Conservation (phyloP, 2,888 invertebrate genomes). For the Tachina lurida region DNA sequence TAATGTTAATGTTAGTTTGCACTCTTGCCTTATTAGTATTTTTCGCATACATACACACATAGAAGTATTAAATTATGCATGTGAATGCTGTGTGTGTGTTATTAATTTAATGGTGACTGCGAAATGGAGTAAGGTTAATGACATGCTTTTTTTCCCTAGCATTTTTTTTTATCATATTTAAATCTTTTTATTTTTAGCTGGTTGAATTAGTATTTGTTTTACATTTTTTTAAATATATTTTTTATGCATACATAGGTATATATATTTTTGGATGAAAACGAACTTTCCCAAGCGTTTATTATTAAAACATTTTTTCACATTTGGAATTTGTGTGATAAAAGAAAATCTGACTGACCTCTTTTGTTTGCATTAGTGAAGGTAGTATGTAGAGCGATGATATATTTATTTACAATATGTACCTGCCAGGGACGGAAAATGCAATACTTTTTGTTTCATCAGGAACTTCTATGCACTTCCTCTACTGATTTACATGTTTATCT, state of each 20-base stretch:
- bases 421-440: too few relatives aligned
- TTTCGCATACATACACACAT: slow-evolving; percentile 38
- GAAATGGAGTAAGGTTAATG: slow-evolving; percentile 66
- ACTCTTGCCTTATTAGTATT: slow-evolving; percentile 58
- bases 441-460: too few relatives aligned
- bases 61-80: slow-evolving; percentile 59
- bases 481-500: too few relatives aligned
- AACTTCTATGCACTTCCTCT: too few relatives aligned
- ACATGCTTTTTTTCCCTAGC: slow-evolving; percentile 46
- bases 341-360: slow-evolving; percentile 46
- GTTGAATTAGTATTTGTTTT: slow-evolving; percentile 15
- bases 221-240: neutral
- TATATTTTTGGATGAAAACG: slow-evolving; percentile 25
- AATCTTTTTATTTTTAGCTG: slow-evolving; percentile 44
- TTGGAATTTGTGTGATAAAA: slow-evolving; percentile 47
- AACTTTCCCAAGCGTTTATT: slow-evolving; percentile 62
- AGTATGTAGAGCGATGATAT: neutral
- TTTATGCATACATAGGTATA: too few relatives aligned
- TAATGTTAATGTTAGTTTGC: slow-evolving; percentile 51
- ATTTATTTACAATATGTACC: too few relatives aligned
- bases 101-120: slow-evolving; percentile 55
- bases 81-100: slow-evolving; percentile 10
- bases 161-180: slow-evolving; percentile 26
- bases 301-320: slow-evolving; percentile 48
- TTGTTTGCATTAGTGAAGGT: neutral